phyloP scores from a whole-genome alignment of 2,113 vertebrate genomes.

The Carassius carassius region DNA sequence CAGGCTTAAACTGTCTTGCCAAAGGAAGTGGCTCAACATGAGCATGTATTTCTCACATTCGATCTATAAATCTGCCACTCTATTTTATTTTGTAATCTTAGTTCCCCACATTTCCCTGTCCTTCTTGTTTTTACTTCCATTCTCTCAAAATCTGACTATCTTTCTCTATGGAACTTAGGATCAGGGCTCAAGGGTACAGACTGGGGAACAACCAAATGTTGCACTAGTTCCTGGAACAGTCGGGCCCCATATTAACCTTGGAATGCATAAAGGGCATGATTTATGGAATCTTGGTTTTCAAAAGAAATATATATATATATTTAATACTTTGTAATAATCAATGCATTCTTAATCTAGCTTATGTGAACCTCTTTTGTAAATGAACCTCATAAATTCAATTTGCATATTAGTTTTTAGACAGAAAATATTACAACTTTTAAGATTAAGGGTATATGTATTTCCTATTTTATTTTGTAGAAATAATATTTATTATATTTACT shows the following conservation, averaged over 20 bases:
- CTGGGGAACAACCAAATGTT: neutral
- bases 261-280: neutral
- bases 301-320: neutral
- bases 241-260: neutral
- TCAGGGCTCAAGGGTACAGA: neutral
- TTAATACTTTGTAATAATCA: neutral
- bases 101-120: slow-evolving; percentile 21
- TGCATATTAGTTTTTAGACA: no score
- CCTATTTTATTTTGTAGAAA: neutral
- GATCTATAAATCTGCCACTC: slow-evolving; percentile 69
- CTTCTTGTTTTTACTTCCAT: neutral
- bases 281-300: neutral
- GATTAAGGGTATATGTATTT: neutral
- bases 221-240: neutral
- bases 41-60: slow-evolving; percentile 62
- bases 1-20: slow-evolving; percentile 65
- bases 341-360: neutral
- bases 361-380: neutral
- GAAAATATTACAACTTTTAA: neutral
- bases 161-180: neutral
- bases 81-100: slow-evolving; percentile 51
- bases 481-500: neutral
- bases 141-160: slow-evolving; percentile 32
- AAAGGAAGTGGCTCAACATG: slow-evolving; percentile 62
- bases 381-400: no score